Base-by-base conservation (phyloP, 2,113 vertebrate genomes). In the Corythornis cristatus region DNA sequence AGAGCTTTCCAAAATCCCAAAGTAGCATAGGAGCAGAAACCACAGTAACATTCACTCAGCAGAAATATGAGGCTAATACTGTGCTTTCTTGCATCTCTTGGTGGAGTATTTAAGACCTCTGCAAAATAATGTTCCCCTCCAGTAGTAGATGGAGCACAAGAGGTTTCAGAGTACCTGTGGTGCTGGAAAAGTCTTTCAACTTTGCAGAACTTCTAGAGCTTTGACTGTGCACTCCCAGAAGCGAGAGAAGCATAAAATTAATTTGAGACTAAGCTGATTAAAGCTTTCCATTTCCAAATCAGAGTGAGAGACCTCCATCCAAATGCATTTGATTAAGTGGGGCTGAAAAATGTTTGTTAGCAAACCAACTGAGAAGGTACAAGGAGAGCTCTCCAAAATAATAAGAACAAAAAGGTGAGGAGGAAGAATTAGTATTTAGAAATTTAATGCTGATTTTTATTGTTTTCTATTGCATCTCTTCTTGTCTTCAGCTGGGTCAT, bases 191-290 rank as follows among this genome's bases (percentile, higher is more conserved):
- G 28, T 68, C 43, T 46, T 46, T 48, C 23, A 67, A 5, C 50
- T 80, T 65, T 56, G 43, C 26, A 90, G 35, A 56, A 62, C 35
- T 88, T 56, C 1, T 17, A 45, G 33, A 48, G 60, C 60, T 83
- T 62, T 86, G 60, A 33, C 58, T 62, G 7, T 68, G n/a, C 22
- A 2, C n/a, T 88, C 35, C 22, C n/a, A n/a, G 25, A 91, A 94
- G 35, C 5, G 11, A 93, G 40, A 88, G 83, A 64, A 81, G n/a
- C 13, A 3, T 60, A 71, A 93, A 80, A 90, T 65, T 68, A 93
- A 64, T 88, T 71, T 83, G 68, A 77, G 60, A 51, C 25, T 91
- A 77, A 94, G 57, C 46, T 88, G 72, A 93, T 95, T 42, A 90
- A 51, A 80, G 72, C 51, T 91, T 91, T 83, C 71, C n/a, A 46